Evolutionary conservation across 2,113 vertebrate species (phyloP), one percentile per base, ranked within the genome.

Genomic region (Gnathonemus longibarbis): DNA sequence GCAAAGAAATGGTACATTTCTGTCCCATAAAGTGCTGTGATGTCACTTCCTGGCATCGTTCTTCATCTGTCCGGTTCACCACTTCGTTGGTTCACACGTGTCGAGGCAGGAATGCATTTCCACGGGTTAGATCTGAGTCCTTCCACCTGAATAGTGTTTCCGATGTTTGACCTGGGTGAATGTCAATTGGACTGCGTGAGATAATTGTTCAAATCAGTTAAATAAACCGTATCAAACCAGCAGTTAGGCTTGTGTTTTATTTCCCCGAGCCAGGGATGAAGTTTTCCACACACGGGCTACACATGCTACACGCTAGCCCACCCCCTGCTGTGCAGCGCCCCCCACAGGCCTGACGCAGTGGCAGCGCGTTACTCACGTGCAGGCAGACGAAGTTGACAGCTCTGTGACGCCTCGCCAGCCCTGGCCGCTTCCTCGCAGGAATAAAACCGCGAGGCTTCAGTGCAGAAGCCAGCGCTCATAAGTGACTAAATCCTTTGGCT

Each of bases 361-460:
- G 95, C 95, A 96, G 96, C 95, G 94, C 95, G 93, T 96, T 93
- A 95, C 95, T 95, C 91, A 88, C 92, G 94, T 91, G 95, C 95
- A 97, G 96, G 96, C 96, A 96, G 96, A 96, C 96, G 94, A 96
- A 93, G 94, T 95, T 95, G 95, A 84, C 45, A 46, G 80, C 93
- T 93, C 95, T 94, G 94, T 90, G 94, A 70, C 5, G 9, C 27
- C 49, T 87, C 31, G 3, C 49, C 50, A 10, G 15, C 85, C 50
- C 85, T 0, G 15, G 27, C n/a, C 15, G 85, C 93, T 94, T 93
- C 91, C 93, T 93, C 94, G n/a, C 94, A 94, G 94, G 94, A 94
- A 93, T 93, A 70, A 7, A 88, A 46, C 3, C 46, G 70, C 7
- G 11, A 74, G 31, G 31, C 13, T 42, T 46, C 58, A 46, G 13